Evolutionary conservation across 2,113 vertebrate genomes (phyloP).

Genomic region (Ammodytes marinus): DNA sequence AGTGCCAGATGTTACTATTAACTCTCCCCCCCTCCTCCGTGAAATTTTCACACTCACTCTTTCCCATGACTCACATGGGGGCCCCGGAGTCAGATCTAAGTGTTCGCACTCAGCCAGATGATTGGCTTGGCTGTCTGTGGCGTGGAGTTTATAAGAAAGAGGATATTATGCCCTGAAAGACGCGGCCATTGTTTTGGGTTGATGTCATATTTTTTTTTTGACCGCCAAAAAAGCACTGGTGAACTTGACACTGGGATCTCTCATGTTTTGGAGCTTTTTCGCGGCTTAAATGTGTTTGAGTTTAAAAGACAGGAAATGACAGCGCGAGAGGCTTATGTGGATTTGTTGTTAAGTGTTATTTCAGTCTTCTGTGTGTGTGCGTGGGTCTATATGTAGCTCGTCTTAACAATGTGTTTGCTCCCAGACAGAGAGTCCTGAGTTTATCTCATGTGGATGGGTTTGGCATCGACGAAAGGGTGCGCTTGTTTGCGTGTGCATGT

Average conservation of each 20-base stretch:
- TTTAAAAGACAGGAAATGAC: slow-evolving; percentile 27
- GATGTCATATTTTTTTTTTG: slow-evolving; percentile 51
- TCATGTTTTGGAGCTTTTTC: slow-evolving; percentile 5
- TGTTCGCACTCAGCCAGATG: slow-evolving; percentile 68
- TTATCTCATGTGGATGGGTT: slow-evolving; percentile 15
- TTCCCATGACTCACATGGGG: slow-evolving; percentile 74
- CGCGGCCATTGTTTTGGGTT: slow-evolving; percentile 22
- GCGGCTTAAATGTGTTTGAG: slow-evolving; percentile 3
- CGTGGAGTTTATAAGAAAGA: slow-evolving; percentile 19
- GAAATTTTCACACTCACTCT: slow-evolving; percentile 62
- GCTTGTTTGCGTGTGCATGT: slow-evolving; percentile 23
- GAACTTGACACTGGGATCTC: background rate
- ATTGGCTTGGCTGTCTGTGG: slow-evolving; percentile 59
- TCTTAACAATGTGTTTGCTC: slow-evolving; percentile 40
- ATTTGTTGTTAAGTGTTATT: background rate
- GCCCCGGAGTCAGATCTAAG: slow-evolving; percentile 48
- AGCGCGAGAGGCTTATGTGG: background rate
- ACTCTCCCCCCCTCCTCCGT: slow-evolving; percentile 20
- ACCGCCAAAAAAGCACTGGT: slow-evolving; percentile 15
- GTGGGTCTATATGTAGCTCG: slow-evolving; percentile 43
- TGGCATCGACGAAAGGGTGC: background rate
- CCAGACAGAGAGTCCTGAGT: slow-evolving; percentile 10
- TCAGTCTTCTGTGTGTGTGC: slow-evolving; percentile 6
- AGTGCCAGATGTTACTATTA: slow-evolving; percentile 42
- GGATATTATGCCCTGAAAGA: slow-evolving; percentile 17